A percentile compares a stretch with the other conserved stretches of the same genome.
phyloP scores from a whole-genome alignment of 1,140 invertebrate species.

The Anthonomus grandis region DNA sequence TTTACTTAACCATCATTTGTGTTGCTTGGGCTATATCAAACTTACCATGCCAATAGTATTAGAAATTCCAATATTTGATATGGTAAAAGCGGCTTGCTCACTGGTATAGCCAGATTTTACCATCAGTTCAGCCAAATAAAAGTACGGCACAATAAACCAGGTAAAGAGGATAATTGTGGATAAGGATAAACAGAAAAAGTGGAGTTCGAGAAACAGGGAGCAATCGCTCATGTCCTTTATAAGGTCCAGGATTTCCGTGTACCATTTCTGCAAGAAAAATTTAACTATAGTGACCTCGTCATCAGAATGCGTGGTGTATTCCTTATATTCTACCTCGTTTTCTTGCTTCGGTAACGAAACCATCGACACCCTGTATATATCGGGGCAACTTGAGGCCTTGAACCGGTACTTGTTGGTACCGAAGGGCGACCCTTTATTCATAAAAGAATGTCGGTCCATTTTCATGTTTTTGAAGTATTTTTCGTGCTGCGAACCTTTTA shows the following conservation, averaged over 20 bases:
- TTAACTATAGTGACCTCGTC: too few relatives aligned
- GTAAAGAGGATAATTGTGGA: conserved; percentile 82
- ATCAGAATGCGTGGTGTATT: too few relatives aligned
- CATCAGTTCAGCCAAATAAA: conserved; percentile 77
- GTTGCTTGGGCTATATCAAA: conserved; percentile 1
- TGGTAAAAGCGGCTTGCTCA: conserved; percentile 67
- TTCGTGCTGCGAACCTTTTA: conserved; percentile 46
- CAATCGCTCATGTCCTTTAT: conserved; percentile 73
- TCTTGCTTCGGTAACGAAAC: conserved; percentile 75
- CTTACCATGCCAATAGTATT: conserved; percentile 86
- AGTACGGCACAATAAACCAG: conserved; percentile 89
- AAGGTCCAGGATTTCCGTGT: conserved; percentile 65
- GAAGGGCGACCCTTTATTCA: conserved; percentile 72
- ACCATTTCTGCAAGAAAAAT: conserved; percentile 64
- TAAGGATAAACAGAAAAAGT: conserved; percentile 76
- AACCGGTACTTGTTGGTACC: conserved; percentile 77
- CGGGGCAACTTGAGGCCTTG: conserved; percentile 82
- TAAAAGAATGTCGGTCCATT: conserved; percentile 75
- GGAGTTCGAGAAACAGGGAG: conserved; percentile 71
- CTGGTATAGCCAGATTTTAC: conserved; percentile 61
- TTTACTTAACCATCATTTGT: neutral
- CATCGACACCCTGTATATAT: conserved; percentile 88
- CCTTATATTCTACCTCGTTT: conserved; percentile 56
- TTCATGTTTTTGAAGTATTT: conserved; percentile 73
- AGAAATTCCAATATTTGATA: conserved; percentile 79